phyloP scores from a whole-genome alignment of 2,797 vertebrate genomes.

The Gorsachius magnificus region DNA sequence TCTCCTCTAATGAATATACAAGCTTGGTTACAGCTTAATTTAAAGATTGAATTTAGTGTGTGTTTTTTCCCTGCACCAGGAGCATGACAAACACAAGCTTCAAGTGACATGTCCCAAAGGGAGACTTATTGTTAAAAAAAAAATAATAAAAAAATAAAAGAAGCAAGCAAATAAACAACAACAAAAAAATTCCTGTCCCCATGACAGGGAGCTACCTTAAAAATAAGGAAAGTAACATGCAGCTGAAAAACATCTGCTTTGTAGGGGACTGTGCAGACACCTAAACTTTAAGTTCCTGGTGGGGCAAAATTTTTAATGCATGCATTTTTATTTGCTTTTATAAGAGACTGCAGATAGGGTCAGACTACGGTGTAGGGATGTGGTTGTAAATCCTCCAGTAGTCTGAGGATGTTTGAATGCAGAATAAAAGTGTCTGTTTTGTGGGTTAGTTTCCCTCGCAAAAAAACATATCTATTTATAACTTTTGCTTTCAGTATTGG shows the following conservation, averaged over 20 bases:
- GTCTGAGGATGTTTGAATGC: neutral
- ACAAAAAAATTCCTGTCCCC: neutral
- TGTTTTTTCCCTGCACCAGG: constrained; percentile 74
- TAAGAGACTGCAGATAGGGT: neutral
- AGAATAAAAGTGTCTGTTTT: neutral
- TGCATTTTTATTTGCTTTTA: neutral
- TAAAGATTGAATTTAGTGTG: constrained; percentile 83
- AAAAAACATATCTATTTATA: neutral
- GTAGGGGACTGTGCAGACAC: neutral
- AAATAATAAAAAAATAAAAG: neutral
- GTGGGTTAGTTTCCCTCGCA: neutral
- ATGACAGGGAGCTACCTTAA: neutral
- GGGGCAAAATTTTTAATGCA: neutral
- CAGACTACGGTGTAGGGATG: neutral
- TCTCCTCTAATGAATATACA: constrained; percentile 98
- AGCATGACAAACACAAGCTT: constrained; percentile 79
- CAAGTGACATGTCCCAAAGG: constrained; percentile 73
- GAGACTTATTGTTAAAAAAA: constrained; percentile 43
- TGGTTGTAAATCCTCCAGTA: neutral
- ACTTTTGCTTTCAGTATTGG: neutral
- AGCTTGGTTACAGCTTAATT: constrained; percentile 89
- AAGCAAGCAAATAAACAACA: neutral
- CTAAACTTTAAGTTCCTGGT: neutral
- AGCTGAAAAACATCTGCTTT: neutral
- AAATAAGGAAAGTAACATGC: constrained; percentile 10